These are phyloP conservation scores for Leptothorax acervorum DNA, from an alignment of 2,888 invertebrate species.

Conservation along the genomic window DNA sequence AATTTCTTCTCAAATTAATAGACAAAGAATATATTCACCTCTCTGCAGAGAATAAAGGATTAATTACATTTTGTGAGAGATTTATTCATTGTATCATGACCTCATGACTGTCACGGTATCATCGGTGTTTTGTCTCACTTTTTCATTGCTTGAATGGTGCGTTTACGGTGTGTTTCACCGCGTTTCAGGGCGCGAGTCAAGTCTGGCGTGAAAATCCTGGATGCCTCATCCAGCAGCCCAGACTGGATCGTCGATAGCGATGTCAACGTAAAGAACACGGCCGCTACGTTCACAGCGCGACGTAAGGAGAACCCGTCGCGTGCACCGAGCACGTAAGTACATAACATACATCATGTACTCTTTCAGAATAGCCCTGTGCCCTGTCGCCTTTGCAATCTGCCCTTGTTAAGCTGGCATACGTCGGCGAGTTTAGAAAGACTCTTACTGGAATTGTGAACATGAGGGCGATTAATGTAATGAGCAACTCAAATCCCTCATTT, in stretches of 20 bases:
- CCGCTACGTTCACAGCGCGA: conserved; percentile 95
- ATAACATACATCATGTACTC: not conserved
- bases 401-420: not conserved
- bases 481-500: conserved; percentile 22
- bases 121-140: not conserved
- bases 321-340: conserved; percentile 80
- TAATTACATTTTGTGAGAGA: not conserved
- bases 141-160: not conserved
- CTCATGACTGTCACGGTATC: no score
- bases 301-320: conserved; percentile 87
- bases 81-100: not conserved
- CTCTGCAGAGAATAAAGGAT: no score
- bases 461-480: conserved; percentile 24
- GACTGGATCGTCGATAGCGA: conserved; percentile 96
- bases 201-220: conserved; percentile 94
- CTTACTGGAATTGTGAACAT: conserved; percentile 28
- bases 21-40: not conserved
- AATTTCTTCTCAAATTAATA: not conserved
- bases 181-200: conserved; percentile 94
- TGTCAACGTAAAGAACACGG: conserved; percentile 93
- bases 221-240: conserved; percentile 91
- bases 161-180: conserved; percentile 87
- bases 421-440: conserved; percentile 5
- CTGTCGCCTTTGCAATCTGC: not conserved
- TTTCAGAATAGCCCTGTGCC: not conserved